phyloP scores from a whole-genome alignment of 2,797 vertebrate genomes.

The Periophthalmus magnuspinnatus region DNA sequence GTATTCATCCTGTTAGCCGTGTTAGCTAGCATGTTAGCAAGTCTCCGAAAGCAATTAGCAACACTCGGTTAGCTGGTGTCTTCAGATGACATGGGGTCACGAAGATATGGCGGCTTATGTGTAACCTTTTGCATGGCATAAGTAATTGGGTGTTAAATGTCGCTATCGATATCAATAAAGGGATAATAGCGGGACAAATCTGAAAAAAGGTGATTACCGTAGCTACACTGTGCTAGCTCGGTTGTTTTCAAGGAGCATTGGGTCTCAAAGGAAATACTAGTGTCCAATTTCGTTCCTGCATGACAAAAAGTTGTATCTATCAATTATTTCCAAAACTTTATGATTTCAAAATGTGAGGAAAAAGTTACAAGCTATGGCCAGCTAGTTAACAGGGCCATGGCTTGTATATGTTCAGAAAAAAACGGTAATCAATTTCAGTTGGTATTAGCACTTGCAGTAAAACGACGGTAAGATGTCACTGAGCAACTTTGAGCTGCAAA shows the following conservation, averaged over 20 bases:
- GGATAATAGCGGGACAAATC: not conserved
- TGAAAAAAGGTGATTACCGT: not conserved
- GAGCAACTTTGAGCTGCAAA: not conserved
- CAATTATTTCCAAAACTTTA: not conserved
- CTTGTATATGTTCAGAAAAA: not conserved
- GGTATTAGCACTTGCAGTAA: not conserved
- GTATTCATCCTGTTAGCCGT: slow-evolving; percentile 52
- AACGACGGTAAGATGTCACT: not conserved
- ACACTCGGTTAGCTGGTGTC: slow-evolving; percentile 29
- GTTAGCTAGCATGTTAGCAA: slow-evolving; percentile 21
- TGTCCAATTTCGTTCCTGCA: not conserved
- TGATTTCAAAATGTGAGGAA: not conserved
- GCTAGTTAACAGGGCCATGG: not conserved
- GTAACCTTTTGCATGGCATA: slow-evolving; percentile 4
- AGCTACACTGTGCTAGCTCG: not conserved
- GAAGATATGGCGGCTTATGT: slow-evolving; percentile 23
- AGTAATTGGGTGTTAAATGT: not conserved
- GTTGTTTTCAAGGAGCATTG: slow-evolving; percentile 38
- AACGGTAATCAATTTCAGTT: not conserved
- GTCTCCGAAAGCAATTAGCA: slow-evolving; percentile 37
- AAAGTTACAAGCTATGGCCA: not conserved
- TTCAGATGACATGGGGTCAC: slow-evolving; percentile 50
- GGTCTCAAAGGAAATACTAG: slow-evolving; percentile 17
- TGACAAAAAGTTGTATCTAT: slow-evolving; percentile 9
- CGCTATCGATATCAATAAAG: not conserved